A percentile compares a stretch with the other conserved stretches of the same genome.
Evolutionary conservation across 2,113 vertebrate species (phyloP).

Genomic region (Regulus satrapa): DNA sequence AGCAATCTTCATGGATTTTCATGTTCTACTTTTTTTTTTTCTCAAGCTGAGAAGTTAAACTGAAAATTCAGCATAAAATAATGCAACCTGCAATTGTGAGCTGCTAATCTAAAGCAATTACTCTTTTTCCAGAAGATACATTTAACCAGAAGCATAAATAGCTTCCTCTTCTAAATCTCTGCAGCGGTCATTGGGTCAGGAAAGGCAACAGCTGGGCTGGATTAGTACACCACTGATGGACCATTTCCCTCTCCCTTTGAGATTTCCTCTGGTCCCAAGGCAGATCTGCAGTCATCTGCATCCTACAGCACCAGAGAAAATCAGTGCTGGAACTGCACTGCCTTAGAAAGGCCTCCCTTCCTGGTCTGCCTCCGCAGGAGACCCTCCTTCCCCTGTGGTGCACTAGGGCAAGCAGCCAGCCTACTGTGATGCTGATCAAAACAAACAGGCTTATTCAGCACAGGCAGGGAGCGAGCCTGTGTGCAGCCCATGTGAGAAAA

Average conservation of each 20-base stretch:
- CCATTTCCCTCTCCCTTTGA: background rate
- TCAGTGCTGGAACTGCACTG: background rate
- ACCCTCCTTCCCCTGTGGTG: background rate
- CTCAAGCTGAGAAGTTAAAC: background rate
- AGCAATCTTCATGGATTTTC: background rate
- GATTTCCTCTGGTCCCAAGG: background rate
- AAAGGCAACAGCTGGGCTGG: slow-evolving; percentile 11
- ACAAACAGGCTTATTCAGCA: slow-evolving; percentile 12
- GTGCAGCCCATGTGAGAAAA: background rate
- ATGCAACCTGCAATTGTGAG: background rate
- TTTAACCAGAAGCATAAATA: background rate
- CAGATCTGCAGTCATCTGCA: background rate
- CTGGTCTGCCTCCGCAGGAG: background rate
- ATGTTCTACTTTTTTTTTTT: background rate
- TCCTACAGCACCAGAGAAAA: slow-evolving; percentile 21
- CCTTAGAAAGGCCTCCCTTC: background rate
- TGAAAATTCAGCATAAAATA: background rate
- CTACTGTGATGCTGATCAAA: slow-evolving; percentile 24
- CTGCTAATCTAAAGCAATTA: background rate
- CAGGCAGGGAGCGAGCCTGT: background rate
- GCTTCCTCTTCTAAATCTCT: slow-evolving; percentile 6
- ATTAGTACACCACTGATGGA: background rate
- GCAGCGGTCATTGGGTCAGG: background rate
- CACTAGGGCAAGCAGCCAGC: slow-evolving; percentile 1
- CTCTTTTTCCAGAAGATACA: background rate